Evolutionary conservation across 2,888 invertebrate species (phyloP), one percentile per base, ranked within the genome.

Genomic region (Leptothorax acervorum): DNA sequence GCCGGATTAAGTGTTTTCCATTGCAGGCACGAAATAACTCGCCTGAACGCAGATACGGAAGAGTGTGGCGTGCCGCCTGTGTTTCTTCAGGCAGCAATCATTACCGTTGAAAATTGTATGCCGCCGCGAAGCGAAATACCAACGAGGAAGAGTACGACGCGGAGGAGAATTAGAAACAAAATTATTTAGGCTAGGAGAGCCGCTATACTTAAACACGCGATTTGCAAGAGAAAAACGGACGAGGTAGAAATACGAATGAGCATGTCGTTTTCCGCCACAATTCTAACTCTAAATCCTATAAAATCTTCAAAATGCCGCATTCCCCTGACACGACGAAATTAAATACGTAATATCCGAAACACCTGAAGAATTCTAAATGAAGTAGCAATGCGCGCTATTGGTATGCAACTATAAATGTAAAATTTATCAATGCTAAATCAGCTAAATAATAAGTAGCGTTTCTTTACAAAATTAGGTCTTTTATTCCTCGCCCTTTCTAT

Each of bases 1-100:
- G 89, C 87, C 85, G 90, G 91, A 93, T 93, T 91, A 93, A 93
- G 92, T 93, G 92, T 92, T 93, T 93, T 92, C 87, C 86, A 85
- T 83, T 35, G 87, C 85, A 65, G 89, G 88, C 91, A 88, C 84
- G 91, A 90, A 92, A 90, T 90, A 90, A 91, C 89, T 86, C 18
- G 83, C 18, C 76, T 76, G 85, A 82, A 84, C 76, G 87, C 83
- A 75, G 84, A 82, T 82, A 48, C 63, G 74, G 60, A 82, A 83
- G 74, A 53, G 63, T 39, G 62, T 75, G 73, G 60, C 53, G 51
- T 73, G 57, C 35, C 53, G 71, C 45, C 23, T n/a, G 48, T 35
- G 60, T 79, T 79, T 79, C 71, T 79, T 79, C 48, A 57, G 45
- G 68, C 63, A 23, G 73, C 73, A 35, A n/a, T 78, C 78, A 78